Evolutionary conservation across 2,113 vertebrate genomes (phyloP), one percentile per base, ranked within the genome.

Genomic region (Calypte anna): DNA sequence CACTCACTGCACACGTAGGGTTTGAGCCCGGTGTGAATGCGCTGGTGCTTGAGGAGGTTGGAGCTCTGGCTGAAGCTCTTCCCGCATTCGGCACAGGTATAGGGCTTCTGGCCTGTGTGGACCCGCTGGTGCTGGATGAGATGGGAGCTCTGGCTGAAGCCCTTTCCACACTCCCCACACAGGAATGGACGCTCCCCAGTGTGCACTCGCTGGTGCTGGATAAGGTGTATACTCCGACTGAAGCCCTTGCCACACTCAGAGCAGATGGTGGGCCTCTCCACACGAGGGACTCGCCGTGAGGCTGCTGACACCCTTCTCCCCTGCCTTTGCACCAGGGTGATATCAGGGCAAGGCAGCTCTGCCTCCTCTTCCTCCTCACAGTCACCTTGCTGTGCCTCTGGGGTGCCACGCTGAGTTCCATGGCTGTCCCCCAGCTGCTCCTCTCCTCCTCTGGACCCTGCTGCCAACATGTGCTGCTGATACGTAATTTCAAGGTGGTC

Each of bases 11-110:
- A 93, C 30, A 36, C 23, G 0, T 93, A 95, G 8, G 90, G 96
- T 68, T 91, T 94, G 30, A 93, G 78, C 14, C 95, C 88, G 0
- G 88, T 74, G 77, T 96, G 96, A 50, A 88, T 59, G 38, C 90
- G 78, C 82, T 51, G 90, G 75, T 95, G 95, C 82, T 93, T 68
- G 31, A 91, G 53, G 19, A 95, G 94, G 62, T 93, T 90, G 43
- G 92, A 95, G 74, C 94, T 95, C 78, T 93, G 92, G 82, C 92
- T 94, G 90, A 95, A 96, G 69, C 90, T 91, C 84, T 81, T 96
- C 6, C 95, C 88, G 7, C 95, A 93, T 55, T 95, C 90, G 0
- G 68, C 12, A 27, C 95, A 96, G 9, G 33, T 69, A 59, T 91
- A 95, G 40, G 95, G 95, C 63, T 89, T 96, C 54, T 88, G 92